Percentiles rank a stretch among this genome's conserved stretches.
These are phyloP conservation scores for human DNA, from an alignment of 2,113 vertebrate species.

Conservation along the genomic window GRCh38 chr5:5299501-5300000, in stretches of 20 bases:
- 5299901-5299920: not conserved
- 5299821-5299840: not conserved
- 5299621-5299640: too few species aligned
- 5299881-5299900: accelerated
- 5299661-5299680: not conserved
- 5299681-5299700: accelerated
- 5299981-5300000: not conserved
- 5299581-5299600: not conserved
- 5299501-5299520: not conserved
- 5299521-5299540: not conserved
- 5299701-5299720: accelerated
- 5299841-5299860: accelerated
- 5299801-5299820: not conserved
- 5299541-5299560: not conserved
- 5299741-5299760: not conserved
- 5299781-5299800: not conserved
- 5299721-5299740: accelerated
- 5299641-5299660: accelerated
- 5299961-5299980: not conserved
- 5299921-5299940: not conserved
- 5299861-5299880: accelerated
- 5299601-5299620: not conserved
- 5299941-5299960: not conserved
- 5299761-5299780: accelerated
- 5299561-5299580: not conserved